These are phyloP conservation scores for Aviceda subcristata DNA, from an alignment of 2,113 vertebrate species.

Conservation along the genomic window DNA sequence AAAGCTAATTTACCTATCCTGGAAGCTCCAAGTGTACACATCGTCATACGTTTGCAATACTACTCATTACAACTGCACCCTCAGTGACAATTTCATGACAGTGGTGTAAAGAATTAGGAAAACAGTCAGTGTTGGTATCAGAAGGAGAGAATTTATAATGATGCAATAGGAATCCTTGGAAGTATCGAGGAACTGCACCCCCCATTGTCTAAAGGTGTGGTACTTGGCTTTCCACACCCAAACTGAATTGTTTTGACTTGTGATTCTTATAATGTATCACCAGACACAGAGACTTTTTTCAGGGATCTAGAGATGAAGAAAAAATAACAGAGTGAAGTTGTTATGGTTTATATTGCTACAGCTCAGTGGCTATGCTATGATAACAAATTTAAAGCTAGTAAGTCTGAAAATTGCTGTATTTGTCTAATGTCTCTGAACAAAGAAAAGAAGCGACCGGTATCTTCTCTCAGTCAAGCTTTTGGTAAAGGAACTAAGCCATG, in stretches of 20 bases:
- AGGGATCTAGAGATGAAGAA: not conserved
- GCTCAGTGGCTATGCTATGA: not conserved
- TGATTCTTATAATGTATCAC: not conserved
- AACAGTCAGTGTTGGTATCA: not conserved
- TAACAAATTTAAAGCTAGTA: not conserved
- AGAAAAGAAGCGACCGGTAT: not conserved
- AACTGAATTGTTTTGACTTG: not conserved
- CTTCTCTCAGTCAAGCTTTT: not conserved
- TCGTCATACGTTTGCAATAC: not conserved
- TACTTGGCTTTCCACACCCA: not conserved
- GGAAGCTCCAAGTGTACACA: not conserved
- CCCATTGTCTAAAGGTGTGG: not conserved
- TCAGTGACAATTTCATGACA: not conserved
- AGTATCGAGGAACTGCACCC: not conserved
- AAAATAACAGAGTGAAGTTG: not conserved
- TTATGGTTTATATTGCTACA: not conserved
- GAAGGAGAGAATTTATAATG: not conserved
- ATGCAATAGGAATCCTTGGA: not conserved
- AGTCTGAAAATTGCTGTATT: not conserved
- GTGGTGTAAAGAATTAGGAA: not conserved
- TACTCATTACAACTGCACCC: not conserved
- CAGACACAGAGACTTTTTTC: not conserved
- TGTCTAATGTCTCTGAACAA: not conserved
- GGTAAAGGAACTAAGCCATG: not conserved
- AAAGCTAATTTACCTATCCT: not conserved